Evolutionary conservation across 2,113 vertebrate species (phyloP).

Genomic region (Istiophorus platypterus): DNA sequence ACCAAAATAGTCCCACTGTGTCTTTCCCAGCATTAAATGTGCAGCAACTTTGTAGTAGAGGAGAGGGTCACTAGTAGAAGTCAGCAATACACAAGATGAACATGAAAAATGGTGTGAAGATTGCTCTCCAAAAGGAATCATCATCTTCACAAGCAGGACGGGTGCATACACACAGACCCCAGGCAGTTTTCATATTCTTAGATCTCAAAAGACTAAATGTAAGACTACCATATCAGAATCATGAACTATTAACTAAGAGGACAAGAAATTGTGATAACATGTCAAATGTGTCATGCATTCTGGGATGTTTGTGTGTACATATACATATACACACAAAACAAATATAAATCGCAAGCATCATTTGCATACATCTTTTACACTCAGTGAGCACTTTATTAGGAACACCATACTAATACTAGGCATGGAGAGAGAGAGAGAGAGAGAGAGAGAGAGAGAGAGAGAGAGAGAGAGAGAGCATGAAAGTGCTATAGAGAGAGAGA

Average conservation of each 20-base stretch:
- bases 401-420: no score
- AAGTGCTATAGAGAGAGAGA: no score
- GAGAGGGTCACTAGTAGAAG: conserved; percentile 29
- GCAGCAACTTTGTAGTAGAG: background rate
- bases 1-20: conserved; percentile 32
- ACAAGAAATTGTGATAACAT: no score
- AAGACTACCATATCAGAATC: conserved; percentile 26
- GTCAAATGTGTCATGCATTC: no score
- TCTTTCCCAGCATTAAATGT: conserved; percentile 23
- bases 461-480: no score
- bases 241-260: conserved; percentile 4
- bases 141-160: background rate
- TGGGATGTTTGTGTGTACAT: no score
- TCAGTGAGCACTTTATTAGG: no score
- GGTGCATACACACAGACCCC: background rate
- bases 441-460: no score
- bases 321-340: background rate
- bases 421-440: no score
- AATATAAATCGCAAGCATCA: background rate
- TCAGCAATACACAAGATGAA: conserved; percentile 3
- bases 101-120: conserved; percentile 10
- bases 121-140: background rate
- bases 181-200: background rate
- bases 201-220: conserved; percentile 6
- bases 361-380: background rate